A percentile compares a stretch with the other conserved stretches of the same genome.
Evolutionary conservation across 2,888 invertebrate species (phyloP).

Genomic region (Napeogenes inachia): DNA sequence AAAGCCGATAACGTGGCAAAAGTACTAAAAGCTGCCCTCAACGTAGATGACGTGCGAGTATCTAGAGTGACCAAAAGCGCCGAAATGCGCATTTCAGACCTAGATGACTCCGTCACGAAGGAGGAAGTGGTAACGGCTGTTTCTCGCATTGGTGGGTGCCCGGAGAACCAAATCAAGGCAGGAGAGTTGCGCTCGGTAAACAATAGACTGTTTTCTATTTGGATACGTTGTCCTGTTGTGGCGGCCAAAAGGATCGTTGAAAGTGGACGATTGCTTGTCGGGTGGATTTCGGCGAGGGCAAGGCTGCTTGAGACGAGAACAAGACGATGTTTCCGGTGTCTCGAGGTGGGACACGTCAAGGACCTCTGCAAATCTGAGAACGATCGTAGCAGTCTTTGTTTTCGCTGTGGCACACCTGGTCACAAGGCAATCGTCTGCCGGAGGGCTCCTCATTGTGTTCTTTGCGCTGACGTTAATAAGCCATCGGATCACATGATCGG

Average conservation of each 20-base stretch:
- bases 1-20: too few relatives aligned
- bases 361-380: conserved; percentile 16
- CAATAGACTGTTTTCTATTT: neutral
- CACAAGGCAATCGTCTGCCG: conserved; percentile 22
- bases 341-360: conserved; percentile 20
- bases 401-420: conserved; percentile 25
- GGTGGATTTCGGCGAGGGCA: conserved; percentile 24
- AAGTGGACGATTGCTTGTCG: conserved; percentile 19
- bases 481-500: too few relatives aligned
- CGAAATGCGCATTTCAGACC: conserved; percentile 23
- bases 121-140: conserved; percentile 20
- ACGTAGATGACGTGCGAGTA: too few relatives aligned
- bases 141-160: conserved; percentile 14
- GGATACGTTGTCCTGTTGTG: conserved; percentile 21
- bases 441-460: neutral
- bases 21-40: too few relatives aligned
- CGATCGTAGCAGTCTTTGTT: conserved; percentile 15
- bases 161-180: neutral
- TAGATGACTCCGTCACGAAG: conserved; percentile 27
- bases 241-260: conserved; percentile 23
- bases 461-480: too few relatives aligned
- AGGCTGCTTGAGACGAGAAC: conserved; percentile 13
- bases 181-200: conserved; percentile 9
- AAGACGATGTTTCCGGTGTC: conserved; percentile 25
- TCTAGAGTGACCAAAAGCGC: neutral